phyloP scores from a whole-genome alignment of 2,888 invertebrate genomes.

The Augochlorella aurata region DNA sequence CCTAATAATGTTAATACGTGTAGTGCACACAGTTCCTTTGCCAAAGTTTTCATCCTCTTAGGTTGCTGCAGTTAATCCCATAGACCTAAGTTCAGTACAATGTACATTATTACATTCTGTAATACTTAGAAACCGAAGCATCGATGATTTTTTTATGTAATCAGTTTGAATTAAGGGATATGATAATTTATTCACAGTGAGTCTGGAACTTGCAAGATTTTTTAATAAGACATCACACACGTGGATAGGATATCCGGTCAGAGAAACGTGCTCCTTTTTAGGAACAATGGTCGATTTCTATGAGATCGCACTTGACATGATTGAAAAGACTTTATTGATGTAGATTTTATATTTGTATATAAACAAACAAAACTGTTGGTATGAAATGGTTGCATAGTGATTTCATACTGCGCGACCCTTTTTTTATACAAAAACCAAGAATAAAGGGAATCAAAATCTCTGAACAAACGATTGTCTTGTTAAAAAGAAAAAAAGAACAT shows the following conservation, averaged over 20 bases:
- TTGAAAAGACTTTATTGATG: conserved; percentile 66
- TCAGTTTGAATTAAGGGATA: conserved; percentile 17
- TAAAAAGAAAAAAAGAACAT: conserved; percentile 42
- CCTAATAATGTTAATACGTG: conserved; percentile 43
- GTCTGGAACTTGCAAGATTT: conserved; percentile 17
- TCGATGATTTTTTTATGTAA: background rate
- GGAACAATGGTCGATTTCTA: conserved; percentile 31
- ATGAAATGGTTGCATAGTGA: conserved; percentile 54
- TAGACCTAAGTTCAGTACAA: conserved; percentile 30
- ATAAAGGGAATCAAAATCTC: conserved; percentile 65
- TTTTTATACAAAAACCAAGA: conserved; percentile 56
- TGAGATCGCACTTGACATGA: conserved; percentile 34
- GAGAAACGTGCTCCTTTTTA: conserved; percentile 12
- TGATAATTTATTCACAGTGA: conserved; percentile 23
- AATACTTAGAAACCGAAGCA: background rate
- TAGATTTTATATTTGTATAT: conserved; percentile 78
- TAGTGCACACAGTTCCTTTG: conserved; percentile 56
- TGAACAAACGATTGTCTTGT: conserved; percentile 63
- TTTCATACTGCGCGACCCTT: conserved; percentile 56
- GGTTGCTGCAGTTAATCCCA: conserved; percentile 40
- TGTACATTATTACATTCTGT: background rate
- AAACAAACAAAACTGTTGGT: conserved; percentile 53
- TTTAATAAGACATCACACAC: conserved; percentile 27
- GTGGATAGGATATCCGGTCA: conserved; percentile 14
- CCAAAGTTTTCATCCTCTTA: conserved; percentile 53